Conservation (phyloP, 2,113 vertebrate genomes). For the Phylloscopus trochiloides region DNA sequence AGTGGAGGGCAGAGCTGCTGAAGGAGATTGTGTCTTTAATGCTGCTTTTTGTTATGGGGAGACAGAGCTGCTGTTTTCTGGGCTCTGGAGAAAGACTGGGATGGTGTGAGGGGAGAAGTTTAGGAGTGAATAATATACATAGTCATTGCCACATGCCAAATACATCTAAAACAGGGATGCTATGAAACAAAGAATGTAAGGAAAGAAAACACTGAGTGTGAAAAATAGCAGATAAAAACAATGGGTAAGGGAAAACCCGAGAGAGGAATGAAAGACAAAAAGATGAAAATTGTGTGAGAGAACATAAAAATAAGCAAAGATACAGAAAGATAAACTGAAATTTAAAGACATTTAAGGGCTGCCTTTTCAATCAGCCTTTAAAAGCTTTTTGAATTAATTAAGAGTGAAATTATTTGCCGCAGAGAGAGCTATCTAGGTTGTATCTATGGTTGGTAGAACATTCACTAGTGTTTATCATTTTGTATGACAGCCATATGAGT, state of each 20-base stretch:
- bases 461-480: background rate
- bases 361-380: background rate
- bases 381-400: background rate
- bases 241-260: background rate
- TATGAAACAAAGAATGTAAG: background rate
- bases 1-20: background rate
- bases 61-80: background rate
- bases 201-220: background rate
- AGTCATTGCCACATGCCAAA: background rate
- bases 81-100: background rate
- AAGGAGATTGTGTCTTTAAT: background rate
- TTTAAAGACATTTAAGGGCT: background rate
- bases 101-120: rapidly evolving
- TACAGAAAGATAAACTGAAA: background rate
- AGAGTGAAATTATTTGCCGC: rapidly evolving
- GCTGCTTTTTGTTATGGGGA: background rate
- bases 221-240: background rate
- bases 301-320: background rate
- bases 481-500: background rate
- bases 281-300: background rate
- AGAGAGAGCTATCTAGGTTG: background rate
- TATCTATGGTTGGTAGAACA: background rate
- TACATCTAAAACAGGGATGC: background rate
- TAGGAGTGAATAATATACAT: background rate
- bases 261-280: background rate